A percentile compares a stretch with the other conserved stretches of the same genome.
Conservation (phyloP, 2,888 invertebrate genomes). For the Leptinotarsa tumamoca region DNA sequence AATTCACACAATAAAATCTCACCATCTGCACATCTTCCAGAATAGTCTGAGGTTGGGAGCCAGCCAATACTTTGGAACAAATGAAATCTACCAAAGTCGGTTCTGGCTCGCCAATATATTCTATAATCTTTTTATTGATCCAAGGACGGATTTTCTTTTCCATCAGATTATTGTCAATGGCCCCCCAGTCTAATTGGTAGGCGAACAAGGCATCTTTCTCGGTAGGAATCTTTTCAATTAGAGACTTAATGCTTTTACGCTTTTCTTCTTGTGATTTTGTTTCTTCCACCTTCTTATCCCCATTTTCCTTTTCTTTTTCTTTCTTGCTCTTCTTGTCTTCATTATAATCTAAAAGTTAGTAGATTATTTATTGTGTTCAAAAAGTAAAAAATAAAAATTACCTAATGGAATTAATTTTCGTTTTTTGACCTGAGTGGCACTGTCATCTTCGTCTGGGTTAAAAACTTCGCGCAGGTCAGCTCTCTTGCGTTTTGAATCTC, state of each 20-base stretch:
- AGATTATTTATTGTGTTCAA: neutral
- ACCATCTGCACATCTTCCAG: conserved; percentile 99
- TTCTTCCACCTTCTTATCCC: conserved; percentile 70
- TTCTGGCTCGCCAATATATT: conserved; percentile 99
- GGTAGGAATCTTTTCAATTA: conserved; percentile 98
- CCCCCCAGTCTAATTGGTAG: conserved; percentile 91
- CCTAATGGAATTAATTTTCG: conserved; percentile 84
- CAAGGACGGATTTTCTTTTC: conserved; percentile 97
- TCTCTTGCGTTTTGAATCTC: conserved; percentile 74
- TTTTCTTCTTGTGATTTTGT: conserved; percentile 91
- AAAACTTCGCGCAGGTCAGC: conserved; percentile 87
- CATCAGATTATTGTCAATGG: conserved; percentile 83
- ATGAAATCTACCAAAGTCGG: conserved; percentile 99
- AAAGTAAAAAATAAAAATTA: conserved; percentile 56
- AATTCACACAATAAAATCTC: conserved; percentile 52
- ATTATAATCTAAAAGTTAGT: conserved; percentile 69
- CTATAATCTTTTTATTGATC: conserved; percentile 99
- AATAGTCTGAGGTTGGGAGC: conserved; percentile 93
- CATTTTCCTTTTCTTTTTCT: conserved; percentile 64
- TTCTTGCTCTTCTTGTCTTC: conserved; percentile 67
- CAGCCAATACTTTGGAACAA: conserved; percentile 96
- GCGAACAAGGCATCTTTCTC: conserved; percentile 96
- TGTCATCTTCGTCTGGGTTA: conserved; percentile 85
- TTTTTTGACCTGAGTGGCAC: conserved; percentile 72
- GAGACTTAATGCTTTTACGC: conserved; percentile 93